phyloP scores from a whole-genome alignment of 1,140 invertebrate genomes.

The Philopotamus ludificatus region DNA sequence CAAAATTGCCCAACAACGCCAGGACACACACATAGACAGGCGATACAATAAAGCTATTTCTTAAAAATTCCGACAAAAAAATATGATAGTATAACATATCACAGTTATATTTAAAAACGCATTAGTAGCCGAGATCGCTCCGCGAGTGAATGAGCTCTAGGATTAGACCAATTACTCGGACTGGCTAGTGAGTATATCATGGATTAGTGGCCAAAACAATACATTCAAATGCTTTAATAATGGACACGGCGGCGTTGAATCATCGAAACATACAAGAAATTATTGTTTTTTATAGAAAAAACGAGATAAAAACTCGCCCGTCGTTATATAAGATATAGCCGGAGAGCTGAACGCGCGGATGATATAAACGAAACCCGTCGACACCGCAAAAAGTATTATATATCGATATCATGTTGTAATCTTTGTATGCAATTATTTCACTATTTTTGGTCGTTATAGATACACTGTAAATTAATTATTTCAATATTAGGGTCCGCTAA shows the following conservation, averaged over 20 bases:
- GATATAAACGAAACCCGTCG: neutral
- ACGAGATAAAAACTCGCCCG: neutral
- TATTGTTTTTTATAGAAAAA: neutral
- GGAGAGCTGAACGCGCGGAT: neutral
- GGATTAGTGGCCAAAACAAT: conserved; percentile 23
- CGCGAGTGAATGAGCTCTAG: conserved; percentile 29
- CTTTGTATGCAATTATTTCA: no score
- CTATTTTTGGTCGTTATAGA: no score
- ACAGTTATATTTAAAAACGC: conserved; percentile 42
- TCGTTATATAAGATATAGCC: neutral
- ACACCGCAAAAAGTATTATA: no score
- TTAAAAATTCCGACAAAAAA: conserved; percentile 37
- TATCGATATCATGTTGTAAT: no score
- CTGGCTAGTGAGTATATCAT: conserved; percentile 6
- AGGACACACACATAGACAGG: conserved; percentile 12
- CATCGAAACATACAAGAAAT: conserved; percentile 11
- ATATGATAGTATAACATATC: conserved; percentile 36
- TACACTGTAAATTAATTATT: no score
- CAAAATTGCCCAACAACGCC: neutral
- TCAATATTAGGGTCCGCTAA: no score
- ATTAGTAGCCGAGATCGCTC: conserved; percentile 35
- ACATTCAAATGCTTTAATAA: conserved; percentile 11
- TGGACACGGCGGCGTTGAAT: neutral
- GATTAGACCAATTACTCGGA: conserved; percentile 28
- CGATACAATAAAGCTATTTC: conserved; percentile 33